These are phyloP conservation scores for Halesus radiatus DNA, from an alignment of 1,140 invertebrate species.

Conservation along the genomic window DNA sequence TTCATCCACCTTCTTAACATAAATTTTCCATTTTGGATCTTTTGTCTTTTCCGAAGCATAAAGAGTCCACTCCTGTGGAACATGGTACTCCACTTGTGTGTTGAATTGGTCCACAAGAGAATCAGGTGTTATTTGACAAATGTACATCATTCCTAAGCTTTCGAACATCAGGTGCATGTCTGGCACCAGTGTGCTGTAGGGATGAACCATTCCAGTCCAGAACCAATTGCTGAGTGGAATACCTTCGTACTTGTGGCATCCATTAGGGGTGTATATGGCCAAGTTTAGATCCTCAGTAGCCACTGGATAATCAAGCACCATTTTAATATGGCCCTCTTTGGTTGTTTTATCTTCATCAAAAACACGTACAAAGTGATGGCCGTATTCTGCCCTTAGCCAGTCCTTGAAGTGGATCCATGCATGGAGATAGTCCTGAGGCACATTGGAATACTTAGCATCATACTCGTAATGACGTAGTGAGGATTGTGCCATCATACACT, in stretches of 20 bases:
- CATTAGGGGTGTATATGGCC: conserved; percentile 52
- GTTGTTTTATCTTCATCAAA: conserved; percentile 10
- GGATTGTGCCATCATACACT: conserved; percentile 53
- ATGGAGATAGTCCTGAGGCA: conserved; percentile 55
- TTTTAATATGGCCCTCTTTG: conserved; percentile 44
- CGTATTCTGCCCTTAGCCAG: conserved; percentile 24
- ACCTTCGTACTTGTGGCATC: conserved; percentile 54
- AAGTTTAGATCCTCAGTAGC: conserved; percentile 54
- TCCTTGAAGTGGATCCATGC: conserved; percentile 58
- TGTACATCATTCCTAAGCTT: neutral
- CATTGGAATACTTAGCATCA: conserved; percentile 40
- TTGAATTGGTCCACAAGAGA: conserved; percentile 4
- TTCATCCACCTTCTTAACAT: conserved; percentile 36
- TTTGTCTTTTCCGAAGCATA: conserved; percentile 20
- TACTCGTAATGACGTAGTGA: conserved; percentile 35
- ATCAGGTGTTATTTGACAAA: conserved; percentile 12
- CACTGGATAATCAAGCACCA: conserved; percentile 55
- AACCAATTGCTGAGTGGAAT: conserved; percentile 55
- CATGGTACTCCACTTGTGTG: neutral
- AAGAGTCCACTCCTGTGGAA: conserved; percentile 36
- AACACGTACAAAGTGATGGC: conserved; percentile 27
- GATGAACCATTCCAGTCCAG: conserved; percentile 38
- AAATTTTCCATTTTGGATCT: conserved; percentile 42
- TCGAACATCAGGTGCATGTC: neutral
- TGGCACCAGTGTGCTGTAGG: conserved; percentile 18